Evolutionary conservation across 2,888 invertebrate genomes (phyloP).

Genomic region (Spialia ferax): DNA sequence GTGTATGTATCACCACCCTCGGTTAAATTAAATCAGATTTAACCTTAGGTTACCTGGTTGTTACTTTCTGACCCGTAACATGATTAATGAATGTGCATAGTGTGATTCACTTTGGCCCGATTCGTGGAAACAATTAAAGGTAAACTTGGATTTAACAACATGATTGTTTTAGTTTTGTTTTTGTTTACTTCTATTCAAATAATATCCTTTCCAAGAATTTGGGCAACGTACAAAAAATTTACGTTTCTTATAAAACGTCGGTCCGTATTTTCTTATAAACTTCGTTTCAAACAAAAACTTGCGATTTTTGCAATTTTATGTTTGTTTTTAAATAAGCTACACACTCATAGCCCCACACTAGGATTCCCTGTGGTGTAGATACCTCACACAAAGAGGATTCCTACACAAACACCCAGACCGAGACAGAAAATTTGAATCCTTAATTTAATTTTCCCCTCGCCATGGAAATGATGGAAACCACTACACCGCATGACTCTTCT

Average conservation of each 20-base stretch:
- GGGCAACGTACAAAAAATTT: slow-evolving; percentile 1
- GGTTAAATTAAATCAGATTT: neutral
- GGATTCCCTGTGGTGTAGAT: too few species aligned
- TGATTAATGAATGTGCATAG: neutral
- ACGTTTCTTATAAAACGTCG: neutral
- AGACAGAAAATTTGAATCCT: too few species aligned
- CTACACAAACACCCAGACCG: too few species aligned
- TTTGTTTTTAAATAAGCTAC: too few species aligned
- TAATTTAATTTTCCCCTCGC: too few species aligned
- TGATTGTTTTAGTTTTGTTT: neutral
- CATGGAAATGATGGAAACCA: too few species aligned
- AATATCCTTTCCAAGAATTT: slow-evolving; percentile 5
- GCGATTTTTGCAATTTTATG: slow-evolving; percentile 1
- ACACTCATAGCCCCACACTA: too few species aligned
- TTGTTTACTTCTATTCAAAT: neutral
- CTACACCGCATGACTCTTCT: too few species aligned
- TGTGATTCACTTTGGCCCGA: neutral
- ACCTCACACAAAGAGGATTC: too few species aligned
- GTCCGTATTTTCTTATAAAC: neutral
- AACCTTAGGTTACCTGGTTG: neutral
- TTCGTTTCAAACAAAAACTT: neutral
- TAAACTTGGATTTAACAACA: neutral
- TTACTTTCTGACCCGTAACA: neutral
- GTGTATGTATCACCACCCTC: neutral
- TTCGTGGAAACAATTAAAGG: slow-evolving; percentile 4